Evolutionary conservation across 2,797 vertebrate genomes (phyloP).

Genomic region (Pterois miles): DNA sequence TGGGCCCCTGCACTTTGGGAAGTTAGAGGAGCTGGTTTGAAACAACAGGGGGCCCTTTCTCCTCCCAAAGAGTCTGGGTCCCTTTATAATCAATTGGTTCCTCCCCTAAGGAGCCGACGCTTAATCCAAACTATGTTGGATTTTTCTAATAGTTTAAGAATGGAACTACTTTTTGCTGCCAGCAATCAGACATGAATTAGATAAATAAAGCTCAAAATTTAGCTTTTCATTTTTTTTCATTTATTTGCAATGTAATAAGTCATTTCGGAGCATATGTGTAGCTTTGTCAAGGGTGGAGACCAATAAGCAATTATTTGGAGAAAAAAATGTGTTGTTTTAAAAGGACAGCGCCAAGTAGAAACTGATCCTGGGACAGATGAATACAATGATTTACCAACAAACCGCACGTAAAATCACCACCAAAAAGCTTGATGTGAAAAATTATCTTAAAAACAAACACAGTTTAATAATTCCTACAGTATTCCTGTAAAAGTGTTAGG

Average conservation of each 20-base stretch:
- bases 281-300: background rate
- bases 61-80: conserved; percentile 84
- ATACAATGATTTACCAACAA: background rate
- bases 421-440: background rate
- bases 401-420: background rate
- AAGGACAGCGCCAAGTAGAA: conserved; percentile 25
- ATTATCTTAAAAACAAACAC: background rate
- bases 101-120: conserved; percentile 82
- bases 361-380: background rate
- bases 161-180: background rate
- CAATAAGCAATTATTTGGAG: background rate
- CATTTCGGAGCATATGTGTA: background rate
- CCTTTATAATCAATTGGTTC: conserved; percentile 90
- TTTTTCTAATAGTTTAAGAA: conserved; percentile 8
- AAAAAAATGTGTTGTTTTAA: conserved; percentile 5
- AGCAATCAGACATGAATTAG: background rate
- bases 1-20: conserved; percentile 85
- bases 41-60: conserved; percentile 88
- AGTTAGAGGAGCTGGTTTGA: conserved; percentile 87
- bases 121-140: conserved; percentile 36
- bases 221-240: background rate
- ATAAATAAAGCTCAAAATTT: background rate
- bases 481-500: background rate
- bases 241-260: background rate
- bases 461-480: background rate